Evolutionary conservation across 2,888 invertebrate species (phyloP), one percentile per base, ranked within the genome.

Genomic region (Atethmia centrago): DNA sequence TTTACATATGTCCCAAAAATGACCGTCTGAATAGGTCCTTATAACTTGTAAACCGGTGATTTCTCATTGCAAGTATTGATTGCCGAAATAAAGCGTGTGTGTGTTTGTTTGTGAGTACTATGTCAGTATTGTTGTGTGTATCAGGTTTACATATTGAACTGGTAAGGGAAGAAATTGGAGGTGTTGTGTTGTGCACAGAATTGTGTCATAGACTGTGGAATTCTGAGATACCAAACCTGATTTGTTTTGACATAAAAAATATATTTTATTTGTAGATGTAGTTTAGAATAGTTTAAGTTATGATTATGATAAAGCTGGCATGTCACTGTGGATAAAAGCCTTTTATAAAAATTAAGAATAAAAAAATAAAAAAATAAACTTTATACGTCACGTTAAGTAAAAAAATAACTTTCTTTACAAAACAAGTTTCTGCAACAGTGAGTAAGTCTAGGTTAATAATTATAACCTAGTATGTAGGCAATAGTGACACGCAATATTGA

Each of bases 1-100:
- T 40, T 3, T n/a, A 5, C 9, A 10, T 19, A 56, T 7, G 2
- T 16, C 36, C 16, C 3, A 28, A 53, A 71, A 7, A 31, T 14
- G 2, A 62, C 14, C 45, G 78, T 77, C 65, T 53, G 14, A 28
- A 40, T 9, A 42, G 51, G 69, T 62, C 56, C 5, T 81, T 55
- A 56, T 2, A 49, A 40, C n/a, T 55, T 25, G 53, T 59, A 49
- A 45, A 51, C 28, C 45, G n/a, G 68, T 69, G 59, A 69, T 77
- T 55, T 65, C 65, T 56, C 76, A 75, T 75, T 63, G 66, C 66
- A 66, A 75, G 45, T 77, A 77, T 82, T 77, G 68, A 77, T 21
- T 79, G 65, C 21, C 36, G 59, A 76, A 79, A 69, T 61, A 49
- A 63, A 61, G 59, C 36, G 14, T 36, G 42, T 45, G 42, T 55